Evolutionary conservation across 92 coral and sea anemone genomes (phyloP).

Genomic region (Zoanthus sansibaricus): DNA sequence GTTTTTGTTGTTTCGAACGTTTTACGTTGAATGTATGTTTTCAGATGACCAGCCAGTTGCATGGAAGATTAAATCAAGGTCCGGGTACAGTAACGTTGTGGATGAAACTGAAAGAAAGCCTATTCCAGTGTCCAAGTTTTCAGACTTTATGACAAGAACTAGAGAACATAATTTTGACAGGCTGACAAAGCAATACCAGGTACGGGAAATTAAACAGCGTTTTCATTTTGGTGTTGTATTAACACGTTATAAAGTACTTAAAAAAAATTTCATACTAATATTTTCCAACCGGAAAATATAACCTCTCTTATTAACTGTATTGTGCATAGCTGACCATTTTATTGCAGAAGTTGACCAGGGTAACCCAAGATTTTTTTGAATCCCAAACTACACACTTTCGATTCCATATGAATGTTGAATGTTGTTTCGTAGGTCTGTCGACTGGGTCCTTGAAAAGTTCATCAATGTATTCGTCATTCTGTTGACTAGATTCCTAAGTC

Average conservation of each 20-base stretch:
- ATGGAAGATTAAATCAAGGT: not conserved
- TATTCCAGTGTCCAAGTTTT: slow-evolving; percentile 20
- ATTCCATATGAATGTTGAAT: too few species aligned
- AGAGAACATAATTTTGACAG: not conserved
- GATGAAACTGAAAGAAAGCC: not conserved
- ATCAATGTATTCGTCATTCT: not conserved
- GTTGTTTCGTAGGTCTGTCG: not conserved
- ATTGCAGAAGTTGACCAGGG: not conserved
- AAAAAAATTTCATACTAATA: not conserved
- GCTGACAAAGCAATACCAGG: slow-evolving; percentile 3
- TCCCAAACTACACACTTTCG: not conserved
- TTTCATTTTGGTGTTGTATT: not conserved
- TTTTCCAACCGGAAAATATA: not conserved
- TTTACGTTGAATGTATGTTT: not conserved
- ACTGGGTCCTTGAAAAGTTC: not conserved
- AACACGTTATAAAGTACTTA: not conserved
- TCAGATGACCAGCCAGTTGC: not conserved
- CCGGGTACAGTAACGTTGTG: slow-evolving; percentile 9
- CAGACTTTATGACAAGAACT: slow-evolving; percentile 14
- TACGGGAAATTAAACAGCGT: not conserved
- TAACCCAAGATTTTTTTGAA: not conserved
- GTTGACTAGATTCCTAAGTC: not conserved
- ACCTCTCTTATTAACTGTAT: not conserved
- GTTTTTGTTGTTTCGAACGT: too few species aligned
- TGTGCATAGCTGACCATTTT: not conserved